Percentiles rank a stretch among this genome's conserved stretches.
phyloP scores from a whole-genome alignment of 2,888 invertebrate species.

The Tineola bisselliella region DNA sequence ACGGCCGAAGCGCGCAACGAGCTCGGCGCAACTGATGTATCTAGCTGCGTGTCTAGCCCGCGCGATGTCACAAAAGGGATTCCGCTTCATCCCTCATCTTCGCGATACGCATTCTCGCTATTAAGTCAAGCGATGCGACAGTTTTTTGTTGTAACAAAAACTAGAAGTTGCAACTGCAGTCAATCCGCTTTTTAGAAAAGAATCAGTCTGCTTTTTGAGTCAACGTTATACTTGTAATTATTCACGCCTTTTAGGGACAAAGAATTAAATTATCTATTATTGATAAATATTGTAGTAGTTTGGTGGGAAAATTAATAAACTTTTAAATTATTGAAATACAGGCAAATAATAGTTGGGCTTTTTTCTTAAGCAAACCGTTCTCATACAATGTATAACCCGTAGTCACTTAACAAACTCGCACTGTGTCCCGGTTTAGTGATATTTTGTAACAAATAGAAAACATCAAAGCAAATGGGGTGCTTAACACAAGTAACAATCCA shows the following conservation, averaged over 20 bases:
- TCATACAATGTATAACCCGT: not conserved
- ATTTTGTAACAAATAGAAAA: not conserved
- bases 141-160: slow-evolving; percentile 34
- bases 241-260: slow-evolving; percentile 52
- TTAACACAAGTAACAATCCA: slow-evolving; percentile 2
- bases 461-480: slow-evolving; percentile 10
- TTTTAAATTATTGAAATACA: not conserved
- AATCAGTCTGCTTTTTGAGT: slow-evolving; percentile 49
- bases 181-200: slow-evolving; percentile 28
- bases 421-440: not conserved
- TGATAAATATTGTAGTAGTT: not conserved
- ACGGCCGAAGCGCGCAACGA: slow-evolving; percentile 51
- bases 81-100: slow-evolving; percentile 11
- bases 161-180: slow-evolving; percentile 23
- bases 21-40: slow-evolving; percentile 54
- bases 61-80: slow-evolving; percentile 10
- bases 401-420: not conserved
- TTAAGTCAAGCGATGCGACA: slow-evolving; percentile 17
- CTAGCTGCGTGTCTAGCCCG: slow-evolving; percentile 18
- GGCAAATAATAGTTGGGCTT: not conserved
- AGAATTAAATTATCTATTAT: slow-evolving; percentile 21
- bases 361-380: too few relatives aligned
- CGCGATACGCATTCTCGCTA: slow-evolving; percentile 1
- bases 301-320: slow-evolving; percentile 6
- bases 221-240: slow-evolving; percentile 44